Evolutionary conservation across 2,797 vertebrate species (phyloP).

Genomic region (Cottoperca gobio): DNA sequence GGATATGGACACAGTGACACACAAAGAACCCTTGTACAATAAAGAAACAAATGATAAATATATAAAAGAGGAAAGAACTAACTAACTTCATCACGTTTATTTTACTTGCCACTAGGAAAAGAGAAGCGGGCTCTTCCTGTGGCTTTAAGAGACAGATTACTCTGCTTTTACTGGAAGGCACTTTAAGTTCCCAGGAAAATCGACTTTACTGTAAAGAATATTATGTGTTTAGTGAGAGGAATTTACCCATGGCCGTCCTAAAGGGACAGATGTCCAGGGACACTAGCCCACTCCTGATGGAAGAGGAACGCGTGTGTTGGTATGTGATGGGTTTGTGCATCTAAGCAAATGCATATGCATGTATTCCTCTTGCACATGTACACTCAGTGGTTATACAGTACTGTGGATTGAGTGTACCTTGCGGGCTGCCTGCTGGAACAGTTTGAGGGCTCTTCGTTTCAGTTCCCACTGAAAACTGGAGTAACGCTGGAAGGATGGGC

Average conservation of each 20-base stretch:
- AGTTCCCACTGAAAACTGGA: constrained; percentile 82
- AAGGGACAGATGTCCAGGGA: constrained; percentile 24
- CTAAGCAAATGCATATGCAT: constrained; percentile 16
- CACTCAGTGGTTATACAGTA: neutral
- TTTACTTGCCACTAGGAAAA: neutral
- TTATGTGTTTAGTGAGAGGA: constrained; percentile 31
- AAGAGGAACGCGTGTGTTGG: constrained; percentile 1
- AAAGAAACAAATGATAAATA: neutral
- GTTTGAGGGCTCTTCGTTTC: constrained; percentile 80
- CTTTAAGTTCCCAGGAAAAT: constrained; percentile 4
- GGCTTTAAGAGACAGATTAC: constrained; percentile 8
- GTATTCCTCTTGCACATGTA: constrained; percentile 20
- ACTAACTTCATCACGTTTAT: neutral
- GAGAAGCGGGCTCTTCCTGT: neutral
- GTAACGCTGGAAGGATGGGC: constrained; percentile 85
- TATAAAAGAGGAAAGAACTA: neutral
- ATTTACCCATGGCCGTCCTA: constrained; percentile 40
- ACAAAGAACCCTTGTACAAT: neutral
- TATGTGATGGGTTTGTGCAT: constrained; percentile 9
- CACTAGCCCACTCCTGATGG: neutral
- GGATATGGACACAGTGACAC: neutral
- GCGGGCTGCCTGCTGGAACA: constrained; percentile 90
- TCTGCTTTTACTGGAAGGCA: constrained; percentile 15
- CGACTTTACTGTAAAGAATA: constrained; percentile 22
- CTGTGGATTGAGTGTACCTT: constrained; percentile 83